Evolutionary conservation across 2,888 invertebrate species (phyloP).

Genomic region (Erebia epiphron): DNA sequence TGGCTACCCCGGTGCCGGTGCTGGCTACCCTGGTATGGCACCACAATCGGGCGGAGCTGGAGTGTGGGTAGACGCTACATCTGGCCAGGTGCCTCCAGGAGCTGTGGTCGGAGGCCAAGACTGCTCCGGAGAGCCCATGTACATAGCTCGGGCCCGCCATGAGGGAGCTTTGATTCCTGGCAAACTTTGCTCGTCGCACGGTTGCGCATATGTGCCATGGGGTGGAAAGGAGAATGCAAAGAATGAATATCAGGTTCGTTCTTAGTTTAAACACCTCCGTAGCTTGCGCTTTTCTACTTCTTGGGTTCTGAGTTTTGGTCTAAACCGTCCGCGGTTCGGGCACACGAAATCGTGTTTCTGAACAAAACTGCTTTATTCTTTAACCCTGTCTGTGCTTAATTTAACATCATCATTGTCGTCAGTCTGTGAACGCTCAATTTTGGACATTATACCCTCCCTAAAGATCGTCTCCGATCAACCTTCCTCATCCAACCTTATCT

Average conservation of each 20-base stretch:
- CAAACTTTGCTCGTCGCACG: conserved; percentile 90
- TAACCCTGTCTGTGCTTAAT: too few relatives aligned
- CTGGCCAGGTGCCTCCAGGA: conserved; percentile 87
- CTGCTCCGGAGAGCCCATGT: conserved; percentile 82
- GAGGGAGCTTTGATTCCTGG: conserved; percentile 92
- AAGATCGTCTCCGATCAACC: too few relatives aligned
- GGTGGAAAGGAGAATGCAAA: conserved; percentile 91
- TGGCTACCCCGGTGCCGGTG: conserved; percentile 50
- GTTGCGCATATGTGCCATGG: conserved; percentile 91
- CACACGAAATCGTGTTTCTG: too few relatives aligned
- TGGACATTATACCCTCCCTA: too few relatives aligned
- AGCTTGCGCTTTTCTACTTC: not conserved
- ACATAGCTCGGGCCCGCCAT: conserved; percentile 88
- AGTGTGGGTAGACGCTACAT: conserved; percentile 83
- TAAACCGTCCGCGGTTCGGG: too few relatives aligned
- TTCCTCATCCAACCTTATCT: too few relatives aligned
- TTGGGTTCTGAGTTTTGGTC: too few relatives aligned
- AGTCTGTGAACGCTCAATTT: too few relatives aligned
- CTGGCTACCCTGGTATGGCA: conserved; percentile 41
- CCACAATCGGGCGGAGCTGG: conserved; percentile 56
- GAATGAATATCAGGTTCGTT: conserved; percentile 86
- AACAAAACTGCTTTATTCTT: too few relatives aligned
- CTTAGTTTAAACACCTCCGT: not conserved
- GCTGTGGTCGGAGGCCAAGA: conserved; percentile 87
- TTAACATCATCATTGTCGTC: too few relatives aligned